phyloP scores from a whole-genome alignment of 2,888 invertebrate genomes.

The Pseudococcus longispinus region DNA sequence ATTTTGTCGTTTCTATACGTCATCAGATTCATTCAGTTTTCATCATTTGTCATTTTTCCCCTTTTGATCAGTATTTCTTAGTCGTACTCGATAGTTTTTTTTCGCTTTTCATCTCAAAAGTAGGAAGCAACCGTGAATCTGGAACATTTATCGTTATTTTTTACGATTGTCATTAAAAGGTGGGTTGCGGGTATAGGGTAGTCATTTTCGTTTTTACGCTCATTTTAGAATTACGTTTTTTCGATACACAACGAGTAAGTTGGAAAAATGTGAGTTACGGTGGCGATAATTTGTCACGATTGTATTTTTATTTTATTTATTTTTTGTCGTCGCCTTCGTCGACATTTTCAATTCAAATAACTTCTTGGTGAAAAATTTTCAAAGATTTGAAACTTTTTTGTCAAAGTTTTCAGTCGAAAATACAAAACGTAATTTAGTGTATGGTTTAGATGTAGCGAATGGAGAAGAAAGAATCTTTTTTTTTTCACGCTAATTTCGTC shows the following conservation, averaged over 20 bases:
- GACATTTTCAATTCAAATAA: constrained; percentile 11
- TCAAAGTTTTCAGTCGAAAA: background rate
- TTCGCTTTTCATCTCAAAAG: background rate
- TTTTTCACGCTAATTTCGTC: background rate
- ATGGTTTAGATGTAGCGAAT: background rate
- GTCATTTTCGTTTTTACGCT: background rate
- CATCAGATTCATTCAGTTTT: background rate
- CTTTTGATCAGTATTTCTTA: background rate
- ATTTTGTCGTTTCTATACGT: background rate
- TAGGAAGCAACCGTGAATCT: background rate
- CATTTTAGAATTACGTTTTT: background rate
- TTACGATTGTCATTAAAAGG: background rate
- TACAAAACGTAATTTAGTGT: background rate
- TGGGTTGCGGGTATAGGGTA: background rate
- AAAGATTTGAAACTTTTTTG: background rate
- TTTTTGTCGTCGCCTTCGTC: background rate
- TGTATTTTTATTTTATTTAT: background rate
- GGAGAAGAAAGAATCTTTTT: background rate
- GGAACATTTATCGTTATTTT: constrained; percentile 27
- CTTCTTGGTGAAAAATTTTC: background rate
- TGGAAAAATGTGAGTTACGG: background rate
- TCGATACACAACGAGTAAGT: background rate
- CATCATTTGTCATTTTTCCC: constrained; percentile 16
- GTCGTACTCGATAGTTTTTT: background rate
- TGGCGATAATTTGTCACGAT: constrained; percentile 4